Percentiles rank a stretch among this genome's conserved stretches.
Evolutionary conservation across 1,140 invertebrate genomes (phyloP).

Genomic region (Hormaphis cornu): DNA sequence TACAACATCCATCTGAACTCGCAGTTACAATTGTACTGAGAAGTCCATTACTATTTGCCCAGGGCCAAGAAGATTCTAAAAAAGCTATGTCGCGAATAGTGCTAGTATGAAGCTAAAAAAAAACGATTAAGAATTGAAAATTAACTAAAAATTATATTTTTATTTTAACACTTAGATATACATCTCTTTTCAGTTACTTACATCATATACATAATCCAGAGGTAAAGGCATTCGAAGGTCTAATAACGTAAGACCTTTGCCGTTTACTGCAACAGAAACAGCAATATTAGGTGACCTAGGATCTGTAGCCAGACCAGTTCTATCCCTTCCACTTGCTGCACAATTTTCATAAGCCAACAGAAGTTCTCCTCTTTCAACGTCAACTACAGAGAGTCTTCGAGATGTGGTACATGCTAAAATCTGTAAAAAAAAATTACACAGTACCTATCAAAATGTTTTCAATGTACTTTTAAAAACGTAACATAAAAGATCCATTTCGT

Average conservation of each 20-base stretch:
- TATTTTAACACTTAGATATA: neutral
- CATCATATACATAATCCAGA: conserved; percentile 48
- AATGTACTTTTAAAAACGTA: no score
- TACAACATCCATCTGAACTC: conserved; percentile 45
- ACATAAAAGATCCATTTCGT: no score
- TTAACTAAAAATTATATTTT: neutral
- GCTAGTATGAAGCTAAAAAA: conserved; percentile 44
- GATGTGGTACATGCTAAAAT: conserved; percentile 47
- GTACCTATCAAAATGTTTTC: no score
- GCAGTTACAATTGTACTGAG: conserved; percentile 44
- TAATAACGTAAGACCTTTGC: conserved; percentile 47
- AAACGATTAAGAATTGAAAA: neutral
- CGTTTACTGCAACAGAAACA: conserved; percentile 46
- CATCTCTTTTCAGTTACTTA: conserved; percentile 37
- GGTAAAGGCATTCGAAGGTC: conserved; percentile 48
- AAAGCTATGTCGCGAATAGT: conserved; percentile 46
- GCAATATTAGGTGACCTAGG: conserved; percentile 46
- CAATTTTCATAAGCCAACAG: conserved; percentile 48
- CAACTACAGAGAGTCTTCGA: conserved; percentile 45
- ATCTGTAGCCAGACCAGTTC: conserved; percentile 47
- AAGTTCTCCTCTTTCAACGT: conserved; percentile 46
- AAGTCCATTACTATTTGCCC: conserved; percentile 40
- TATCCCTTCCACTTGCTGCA: conserved; percentile 45
- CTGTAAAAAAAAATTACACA: conserved; percentile 36
- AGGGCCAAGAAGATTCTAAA: conserved; percentile 46